These are phyloP conservation scores for Callospermophilus lateralis DNA, from an alignment of 2,113 vertebrate species.

Conservation along the genomic window DNA sequence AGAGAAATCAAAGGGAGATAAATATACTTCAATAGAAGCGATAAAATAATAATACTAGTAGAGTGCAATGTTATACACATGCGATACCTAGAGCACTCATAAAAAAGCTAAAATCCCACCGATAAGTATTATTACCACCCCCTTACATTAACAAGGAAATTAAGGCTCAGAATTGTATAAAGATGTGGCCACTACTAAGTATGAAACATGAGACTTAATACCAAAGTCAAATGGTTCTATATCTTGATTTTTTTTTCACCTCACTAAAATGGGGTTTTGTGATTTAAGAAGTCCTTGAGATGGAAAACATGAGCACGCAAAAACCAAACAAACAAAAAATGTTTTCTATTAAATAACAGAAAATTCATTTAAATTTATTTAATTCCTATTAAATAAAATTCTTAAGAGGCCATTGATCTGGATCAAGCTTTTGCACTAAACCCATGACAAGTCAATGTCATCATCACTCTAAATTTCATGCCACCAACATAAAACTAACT, in stretches of 20 bases:
- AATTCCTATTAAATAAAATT: slow-evolving; percentile 8
- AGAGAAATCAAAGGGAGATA: not conserved
- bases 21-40: slow-evolving; percentile 28
- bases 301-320: not conserved
- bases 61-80: not conserved
- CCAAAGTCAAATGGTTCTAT: not conserved
- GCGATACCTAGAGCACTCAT: not conserved
- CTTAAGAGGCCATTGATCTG: not conserved
- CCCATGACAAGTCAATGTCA: not conserved
- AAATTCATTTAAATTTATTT: no score
- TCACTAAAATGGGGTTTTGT: not conserved
- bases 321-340: not conserved
- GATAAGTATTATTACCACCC: not conserved
- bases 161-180: not conserved
- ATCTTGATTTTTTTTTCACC: not conserved
- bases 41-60: not conserved
- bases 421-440: not conserved
- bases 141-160: not conserved
- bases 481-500: not conserved
- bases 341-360: not conserved
- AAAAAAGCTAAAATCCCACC: not conserved
- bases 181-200: not conserved
- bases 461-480: not conserved
- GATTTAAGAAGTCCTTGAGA: not conserved
- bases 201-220: not conserved